A percentile compares a stretch with the other conserved stretches of the same genome.
Evolutionary conservation across 2,113 vertebrate genomes (phyloP).

Genomic region (Hassar affinis): DNA sequence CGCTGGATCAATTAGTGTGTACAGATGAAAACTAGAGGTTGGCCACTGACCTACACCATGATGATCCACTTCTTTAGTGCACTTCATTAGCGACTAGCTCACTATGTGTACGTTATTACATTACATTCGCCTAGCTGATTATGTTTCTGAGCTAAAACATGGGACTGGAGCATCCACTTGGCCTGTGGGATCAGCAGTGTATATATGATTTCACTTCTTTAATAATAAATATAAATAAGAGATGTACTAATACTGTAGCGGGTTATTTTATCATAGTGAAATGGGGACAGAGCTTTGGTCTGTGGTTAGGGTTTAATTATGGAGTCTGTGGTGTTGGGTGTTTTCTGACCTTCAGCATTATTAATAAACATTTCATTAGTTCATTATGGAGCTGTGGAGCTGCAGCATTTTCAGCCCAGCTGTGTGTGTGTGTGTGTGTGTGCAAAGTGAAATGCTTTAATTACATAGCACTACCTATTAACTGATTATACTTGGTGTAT

Average conservation of each 20-base stretch:
- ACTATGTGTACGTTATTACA: neutral
- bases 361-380: neutral
- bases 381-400: neutral
- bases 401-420: neutral
- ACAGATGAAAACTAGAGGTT: too few relatives aligned
- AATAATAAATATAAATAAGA: neutral
- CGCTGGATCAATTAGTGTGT: neutral
- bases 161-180: neutral
- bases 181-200: neutral
- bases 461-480: neutral
- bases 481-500: neutral
- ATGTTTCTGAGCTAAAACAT: neutral
- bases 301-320: neutral
- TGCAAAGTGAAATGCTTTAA: neutral
- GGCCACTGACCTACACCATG: neutral
- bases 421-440: neutral
- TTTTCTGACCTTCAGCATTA: neutral
- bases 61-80: neutral
- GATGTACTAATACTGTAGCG: neutral
- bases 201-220: neutral
- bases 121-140: neutral
- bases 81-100: neutral
- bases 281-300: neutral
- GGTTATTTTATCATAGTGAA: neutral
- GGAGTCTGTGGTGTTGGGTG: neutral